These are phyloP conservation scores for Ophion obscuratus DNA, from an alignment of 2,888 invertebrate species.

Conservation along the genomic window DNA sequence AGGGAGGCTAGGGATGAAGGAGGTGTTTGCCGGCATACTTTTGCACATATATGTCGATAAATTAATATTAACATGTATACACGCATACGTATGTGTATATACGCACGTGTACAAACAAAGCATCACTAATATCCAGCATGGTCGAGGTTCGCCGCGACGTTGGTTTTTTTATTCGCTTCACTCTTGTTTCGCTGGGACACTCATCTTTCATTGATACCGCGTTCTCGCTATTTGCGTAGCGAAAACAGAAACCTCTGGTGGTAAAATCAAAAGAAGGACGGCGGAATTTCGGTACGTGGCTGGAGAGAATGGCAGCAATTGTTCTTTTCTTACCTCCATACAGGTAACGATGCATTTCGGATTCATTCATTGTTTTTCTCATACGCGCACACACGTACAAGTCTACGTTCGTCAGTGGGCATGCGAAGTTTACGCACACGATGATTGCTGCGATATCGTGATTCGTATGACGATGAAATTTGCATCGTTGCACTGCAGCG, in stretches of 20 bases:
- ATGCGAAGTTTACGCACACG: no score
- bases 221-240: conserved; percentile 47
- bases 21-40: conserved; percentile 32
- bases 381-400: not conserved
- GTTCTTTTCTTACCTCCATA: conserved; percentile 14
- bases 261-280: conserved; percentile 26
- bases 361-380: conserved; percentile 3
- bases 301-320: conserved; percentile 17
- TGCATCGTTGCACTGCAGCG: no score
- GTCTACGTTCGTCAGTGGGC: not conserved
- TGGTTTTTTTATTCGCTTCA: conserved; percentile 63
- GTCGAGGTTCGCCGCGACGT: conserved; percentile 68
- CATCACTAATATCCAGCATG: conserved; percentile 78
- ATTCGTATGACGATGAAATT: no score
- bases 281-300: conserved; percentile 27
- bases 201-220: conserved; percentile 51
- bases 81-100: conserved; percentile 25
- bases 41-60: conserved; percentile 11
- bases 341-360: not conserved
- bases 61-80: not conserved
- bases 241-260: conserved; percentile 53
- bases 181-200: conserved; percentile 56
- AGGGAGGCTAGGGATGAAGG: not conserved
- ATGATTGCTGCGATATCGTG: no score
- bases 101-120: conserved; percentile 53